Percentiles rank a stretch among this genome's conserved stretches.
phyloP scores from a whole-genome alignment of 2,113 vertebrate species.

The Lates calcarifer region DNA sequence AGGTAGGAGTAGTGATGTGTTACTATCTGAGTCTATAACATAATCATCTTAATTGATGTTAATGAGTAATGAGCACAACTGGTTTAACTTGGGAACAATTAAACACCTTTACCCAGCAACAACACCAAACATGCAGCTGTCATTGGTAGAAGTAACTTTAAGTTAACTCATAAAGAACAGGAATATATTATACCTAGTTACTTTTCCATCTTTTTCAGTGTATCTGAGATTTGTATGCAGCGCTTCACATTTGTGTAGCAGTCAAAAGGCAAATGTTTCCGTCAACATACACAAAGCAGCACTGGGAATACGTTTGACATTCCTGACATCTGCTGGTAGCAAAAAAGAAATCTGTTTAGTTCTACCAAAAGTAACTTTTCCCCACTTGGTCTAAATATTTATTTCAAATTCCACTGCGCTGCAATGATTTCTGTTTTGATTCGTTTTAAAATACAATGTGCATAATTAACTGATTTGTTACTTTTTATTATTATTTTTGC shows the following conservation, averaged over 20 bases:
- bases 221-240: neutral
- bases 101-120: neutral
- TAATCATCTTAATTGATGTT: neutral
- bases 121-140: neutral
- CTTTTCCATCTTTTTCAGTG: neutral
- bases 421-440: neutral
- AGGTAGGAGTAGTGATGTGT: neutral
- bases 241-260: neutral
- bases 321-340: constrained; percentile 71
- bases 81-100: neutral
- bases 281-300: constrained; percentile 6
- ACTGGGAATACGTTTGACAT: constrained; percentile 39
- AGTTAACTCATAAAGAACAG: neutral
- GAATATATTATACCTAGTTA: neutral
- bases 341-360: neutral
- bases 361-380: neutral
- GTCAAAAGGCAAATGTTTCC: neutral
- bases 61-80: neutral
- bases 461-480: neutral
- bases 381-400: neutral
- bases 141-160: neutral
- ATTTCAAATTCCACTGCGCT: neutral
- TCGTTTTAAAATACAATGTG: neutral
- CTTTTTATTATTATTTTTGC: neutral
- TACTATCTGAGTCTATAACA: neutral